Percentiles rank a stretch among this genome's conserved stretches.
Conservation (phyloP, 2,888 invertebrate genomes). For the Leptopilina drosophilae region DNA sequence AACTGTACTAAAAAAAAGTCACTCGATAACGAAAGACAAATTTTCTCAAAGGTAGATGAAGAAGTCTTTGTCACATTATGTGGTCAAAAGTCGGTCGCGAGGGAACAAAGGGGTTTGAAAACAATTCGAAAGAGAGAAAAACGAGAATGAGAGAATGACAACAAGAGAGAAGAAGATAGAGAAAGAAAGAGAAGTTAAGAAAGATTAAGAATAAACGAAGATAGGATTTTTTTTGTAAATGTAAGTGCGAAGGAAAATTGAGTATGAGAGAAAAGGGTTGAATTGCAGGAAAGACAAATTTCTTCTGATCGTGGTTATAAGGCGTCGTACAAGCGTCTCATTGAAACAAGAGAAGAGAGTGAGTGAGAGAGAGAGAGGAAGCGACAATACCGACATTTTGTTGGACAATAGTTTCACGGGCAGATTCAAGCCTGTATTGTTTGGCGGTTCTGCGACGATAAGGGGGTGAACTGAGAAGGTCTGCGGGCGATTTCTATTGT, state of each 20-base stretch:
- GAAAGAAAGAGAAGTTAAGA: slow-evolving; percentile 29
- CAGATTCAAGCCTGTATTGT: slow-evolving; percentile 56
- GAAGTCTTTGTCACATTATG: slow-evolving; percentile 43
- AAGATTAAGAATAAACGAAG: slow-evolving; percentile 45
- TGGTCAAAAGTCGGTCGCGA: slow-evolving; percentile 52
- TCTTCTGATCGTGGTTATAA: slow-evolving; percentile 40
- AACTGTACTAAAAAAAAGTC: not conserved
- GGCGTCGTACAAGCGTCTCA: slow-evolving; percentile 46
- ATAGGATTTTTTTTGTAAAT: slow-evolving; percentile 29
- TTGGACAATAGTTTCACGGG: slow-evolving; percentile 54
- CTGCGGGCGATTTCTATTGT: slow-evolving; percentile 71
- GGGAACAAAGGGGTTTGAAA: slow-evolving; percentile 19
- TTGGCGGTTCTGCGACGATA: slow-evolving; percentile 48
- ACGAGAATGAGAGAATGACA: slow-evolving; percentile 37
- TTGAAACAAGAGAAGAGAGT: slow-evolving; percentile 8
- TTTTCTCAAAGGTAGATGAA: not conserved
- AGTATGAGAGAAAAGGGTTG: slow-evolving; percentile 36
- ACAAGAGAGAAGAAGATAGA: not conserved
- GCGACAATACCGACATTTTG: slow-evolving; percentile 33
- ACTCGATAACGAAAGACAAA: not conserved
- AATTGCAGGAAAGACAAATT: slow-evolving; percentile 50
- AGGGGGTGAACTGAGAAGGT: slow-evolving; percentile 52
- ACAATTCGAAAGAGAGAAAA: slow-evolving; percentile 34
- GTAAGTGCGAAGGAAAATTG: not conserved
- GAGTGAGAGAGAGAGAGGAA: not conserved